Percentiles rank a stretch among this genome's conserved stretches.
phyloP scores from a whole-genome alignment of 2,888 invertebrate genomes.

The Hypercompe scribonia region DNA sequence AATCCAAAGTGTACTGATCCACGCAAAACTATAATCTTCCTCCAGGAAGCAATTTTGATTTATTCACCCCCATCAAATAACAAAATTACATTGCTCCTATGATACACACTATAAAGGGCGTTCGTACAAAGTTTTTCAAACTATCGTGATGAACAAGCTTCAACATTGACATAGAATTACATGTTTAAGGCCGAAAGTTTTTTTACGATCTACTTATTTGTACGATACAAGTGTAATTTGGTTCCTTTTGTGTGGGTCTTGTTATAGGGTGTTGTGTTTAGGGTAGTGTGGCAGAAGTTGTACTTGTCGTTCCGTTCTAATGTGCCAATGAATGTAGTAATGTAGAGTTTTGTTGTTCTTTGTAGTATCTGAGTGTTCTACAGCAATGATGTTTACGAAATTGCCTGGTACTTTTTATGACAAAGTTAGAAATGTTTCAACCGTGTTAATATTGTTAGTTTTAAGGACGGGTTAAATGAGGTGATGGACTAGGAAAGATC shows the following conservation, averaged over 20 bases:
- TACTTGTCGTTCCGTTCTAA: background rate
- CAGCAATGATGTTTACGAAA: background rate
- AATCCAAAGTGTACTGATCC: background rate
- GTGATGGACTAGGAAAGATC: background rate
- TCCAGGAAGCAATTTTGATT: slow-evolving; percentile 37
- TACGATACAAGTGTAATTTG: slow-evolving; percentile 30
- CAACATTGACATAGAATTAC: slow-evolving; percentile 36
- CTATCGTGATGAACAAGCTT: slow-evolving; percentile 46
- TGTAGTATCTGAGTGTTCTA: background rate
- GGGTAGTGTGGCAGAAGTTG: slow-evolving; percentile 2
- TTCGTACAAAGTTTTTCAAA: slow-evolving; percentile 40
- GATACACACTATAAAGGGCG: slow-evolving; percentile 34
- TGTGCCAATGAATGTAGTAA: slow-evolving; percentile 7
- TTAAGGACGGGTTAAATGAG: background rate
- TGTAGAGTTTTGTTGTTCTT: background rate
- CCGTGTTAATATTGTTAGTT: background rate
- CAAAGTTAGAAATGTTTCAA: background rate
- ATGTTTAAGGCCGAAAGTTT: slow-evolving; percentile 41
- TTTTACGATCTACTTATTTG: slow-evolving; percentile 43
- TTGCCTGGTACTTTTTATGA: background rate
- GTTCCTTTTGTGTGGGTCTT: slow-evolving; percentile 22
- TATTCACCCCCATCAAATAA: slow-evolving; percentile 44
- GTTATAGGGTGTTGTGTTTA: slow-evolving; percentile 22
- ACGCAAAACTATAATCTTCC: background rate
- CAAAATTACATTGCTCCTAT: slow-evolving; percentile 38